A percentile compares a stretch with the other conserved stretches of the same genome.
Conservation (phyloP, 2,113 vertebrate species). For the Pangasianodon gigas region DNA sequence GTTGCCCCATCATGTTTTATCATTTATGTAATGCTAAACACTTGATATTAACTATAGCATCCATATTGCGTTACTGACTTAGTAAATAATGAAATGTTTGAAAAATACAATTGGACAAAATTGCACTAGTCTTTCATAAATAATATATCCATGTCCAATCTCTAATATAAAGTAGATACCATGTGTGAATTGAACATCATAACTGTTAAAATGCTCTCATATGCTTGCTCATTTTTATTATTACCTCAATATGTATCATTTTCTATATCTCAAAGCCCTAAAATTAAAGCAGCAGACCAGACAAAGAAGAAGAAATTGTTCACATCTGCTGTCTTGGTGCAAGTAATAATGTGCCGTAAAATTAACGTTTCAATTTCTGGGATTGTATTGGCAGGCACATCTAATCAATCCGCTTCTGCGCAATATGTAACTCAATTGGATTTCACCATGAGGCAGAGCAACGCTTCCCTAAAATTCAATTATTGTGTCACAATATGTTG, state of each 20-base stretch:
- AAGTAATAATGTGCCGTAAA: conserved; percentile 32
- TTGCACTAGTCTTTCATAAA: neutral
- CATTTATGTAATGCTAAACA: neutral
- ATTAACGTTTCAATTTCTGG: conserved; percentile 30
- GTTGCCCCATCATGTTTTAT: neutral
- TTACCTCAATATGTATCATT: neutral
- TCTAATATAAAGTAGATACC: neutral
- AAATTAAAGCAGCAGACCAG: neutral
- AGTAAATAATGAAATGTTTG: neutral
- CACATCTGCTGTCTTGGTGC: conserved; percentile 2
- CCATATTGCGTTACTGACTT: neutral
- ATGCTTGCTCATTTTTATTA: neutral
- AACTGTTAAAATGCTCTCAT: neutral
- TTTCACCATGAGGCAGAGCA: conserved; percentile 37
- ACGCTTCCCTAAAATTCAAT: conserved; percentile 27
- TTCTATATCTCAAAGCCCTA: neutral
- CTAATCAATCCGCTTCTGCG: conserved; percentile 39
- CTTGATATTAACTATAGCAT: neutral
- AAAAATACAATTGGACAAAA: neutral
- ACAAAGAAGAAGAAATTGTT: neutral
- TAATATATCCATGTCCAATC: neutral
- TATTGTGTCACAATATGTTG: conserved; percentile 29
- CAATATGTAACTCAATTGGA: conserved; percentile 42
- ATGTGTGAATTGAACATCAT: neutral
- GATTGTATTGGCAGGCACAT: conserved; percentile 40